Percentiles rank a stretch among this genome's conserved stretches.
phyloP scores from a whole-genome alignment of 2,113 vertebrate genomes.

The Speoplatyrhinus poulsoni region DNA sequence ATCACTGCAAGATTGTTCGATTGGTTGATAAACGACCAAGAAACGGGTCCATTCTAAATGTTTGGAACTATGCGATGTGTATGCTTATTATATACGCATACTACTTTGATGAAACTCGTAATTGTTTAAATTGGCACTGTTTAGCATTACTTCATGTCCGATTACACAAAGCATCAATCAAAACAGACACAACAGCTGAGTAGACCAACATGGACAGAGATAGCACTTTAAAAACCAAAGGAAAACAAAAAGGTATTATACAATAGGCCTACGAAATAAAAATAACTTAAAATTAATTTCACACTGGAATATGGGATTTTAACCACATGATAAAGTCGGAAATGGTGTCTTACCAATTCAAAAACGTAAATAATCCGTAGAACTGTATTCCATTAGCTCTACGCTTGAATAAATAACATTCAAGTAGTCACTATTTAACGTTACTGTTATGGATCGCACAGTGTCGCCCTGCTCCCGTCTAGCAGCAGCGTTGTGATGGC shows the following conservation, averaged over 20 bases:
- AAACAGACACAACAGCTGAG: not conserved
- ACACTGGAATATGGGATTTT: not conserved
- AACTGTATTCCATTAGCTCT: constrained; percentile 47
- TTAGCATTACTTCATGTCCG: constrained; percentile 15
- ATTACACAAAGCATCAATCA: not conserved
- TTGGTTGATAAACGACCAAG: constrained; percentile 45
- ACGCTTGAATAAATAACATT: not conserved
- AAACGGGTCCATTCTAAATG: constrained; percentile 26
- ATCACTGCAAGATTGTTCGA: constrained; percentile 22
- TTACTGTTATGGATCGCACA: constrained; percentile 15
- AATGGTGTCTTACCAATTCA: constrained; percentile 49
- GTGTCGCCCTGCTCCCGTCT: constrained; percentile 31
- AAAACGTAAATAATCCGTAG: constrained; percentile 31
- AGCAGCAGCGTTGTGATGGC: constrained; percentile 64
- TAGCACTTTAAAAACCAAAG: not conserved
- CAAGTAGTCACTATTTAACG: constrained; percentile 1
- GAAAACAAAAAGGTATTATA: not conserved
- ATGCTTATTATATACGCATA: no score
- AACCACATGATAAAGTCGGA: not conserved
- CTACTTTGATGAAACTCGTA: constrained; percentile 8
- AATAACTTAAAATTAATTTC: constrained; percentile 45
- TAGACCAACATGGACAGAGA: constrained; percentile 6
- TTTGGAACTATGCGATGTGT: not conserved
- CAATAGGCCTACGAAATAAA: not conserved
- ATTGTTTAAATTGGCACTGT: constrained; percentile 14